These are phyloP conservation scores for Elephantulus edwardii DNA, from an alignment of 2,113 vertebrate genomes.

Conservation along the genomic window DNA sequence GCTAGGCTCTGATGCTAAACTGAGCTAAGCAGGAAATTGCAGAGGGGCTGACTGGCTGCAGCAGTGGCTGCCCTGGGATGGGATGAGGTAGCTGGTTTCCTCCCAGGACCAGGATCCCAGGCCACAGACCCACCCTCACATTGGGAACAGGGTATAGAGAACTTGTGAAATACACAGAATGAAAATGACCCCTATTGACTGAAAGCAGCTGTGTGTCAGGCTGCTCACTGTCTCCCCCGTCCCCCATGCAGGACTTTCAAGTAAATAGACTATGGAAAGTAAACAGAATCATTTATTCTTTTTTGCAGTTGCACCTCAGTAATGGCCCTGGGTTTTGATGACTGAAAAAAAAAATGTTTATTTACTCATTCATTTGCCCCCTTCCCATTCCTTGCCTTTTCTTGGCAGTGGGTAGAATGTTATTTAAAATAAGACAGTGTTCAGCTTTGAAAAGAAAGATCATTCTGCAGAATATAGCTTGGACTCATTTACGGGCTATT, in stretches of 20 bases:
- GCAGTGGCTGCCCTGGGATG: slow-evolving; percentile 59
- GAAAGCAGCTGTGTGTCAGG: slow-evolving; percentile 89
- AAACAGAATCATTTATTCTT: slow-evolving; percentile 79
- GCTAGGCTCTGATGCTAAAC: background rate
- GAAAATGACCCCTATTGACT: slow-evolving; percentile 87
- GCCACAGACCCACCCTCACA: slow-evolving; percentile 89
- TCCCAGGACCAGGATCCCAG: slow-evolving; percentile 83
- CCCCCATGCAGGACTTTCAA: too few species aligned
- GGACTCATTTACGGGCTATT: slow-evolving; percentile 75
- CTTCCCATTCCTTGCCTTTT: slow-evolving; percentile 44
- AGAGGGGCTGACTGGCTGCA: background rate
- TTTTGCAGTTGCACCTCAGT: slow-evolving; percentile 65
- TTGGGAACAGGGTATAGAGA: slow-evolving; percentile 87
- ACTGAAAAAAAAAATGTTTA: slow-evolving; percentile 78
- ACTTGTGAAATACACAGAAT: slow-evolving; percentile 90
- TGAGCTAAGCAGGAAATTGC: slow-evolving; percentile 40
- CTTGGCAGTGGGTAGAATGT: slow-evolving; percentile 59
- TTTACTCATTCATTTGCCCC: slow-evolving; percentile 73
- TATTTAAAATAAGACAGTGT: slow-evolving; percentile 69
- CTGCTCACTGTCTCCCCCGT: slow-evolving; percentile 78
- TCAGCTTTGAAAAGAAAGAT: slow-evolving; percentile 71
- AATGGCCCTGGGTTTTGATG: slow-evolving; percentile 73
- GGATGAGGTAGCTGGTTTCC: slow-evolving; percentile 81
- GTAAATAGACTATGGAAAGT: slow-evolving; percentile 80
- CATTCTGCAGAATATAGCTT: slow-evolving; percentile 70